A percentile compares a stretch with the other conserved stretches of the same genome.
Evolutionary conservation across 2,797 vertebrate species (phyloP).

Genomic region (Thaleichthys pacificus): DNA sequence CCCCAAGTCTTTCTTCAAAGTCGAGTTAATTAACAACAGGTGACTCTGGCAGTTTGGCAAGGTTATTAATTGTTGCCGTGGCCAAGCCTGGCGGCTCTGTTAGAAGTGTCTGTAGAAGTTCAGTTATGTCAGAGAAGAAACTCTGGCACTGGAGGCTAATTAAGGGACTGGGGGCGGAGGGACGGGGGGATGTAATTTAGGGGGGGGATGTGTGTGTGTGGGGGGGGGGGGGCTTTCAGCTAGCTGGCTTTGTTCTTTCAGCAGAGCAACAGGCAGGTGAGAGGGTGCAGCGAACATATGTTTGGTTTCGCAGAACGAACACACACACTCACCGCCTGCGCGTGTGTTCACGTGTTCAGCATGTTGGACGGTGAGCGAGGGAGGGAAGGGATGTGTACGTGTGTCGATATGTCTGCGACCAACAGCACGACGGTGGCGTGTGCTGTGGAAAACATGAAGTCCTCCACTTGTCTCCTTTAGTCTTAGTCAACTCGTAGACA

Average conservation of each 20-base stretch:
- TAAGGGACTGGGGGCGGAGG: not conserved
- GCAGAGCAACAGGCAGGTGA: not conserved
- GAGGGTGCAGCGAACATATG: not conserved
- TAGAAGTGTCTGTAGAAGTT: not conserved
- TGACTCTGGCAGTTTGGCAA: slow-evolving; percentile 2
- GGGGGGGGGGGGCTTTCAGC: not conserved
- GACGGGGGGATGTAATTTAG: too few relatives aligned
- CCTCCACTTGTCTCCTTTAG: too few relatives aligned
- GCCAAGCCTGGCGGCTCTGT: not conserved
- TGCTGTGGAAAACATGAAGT: not conserved
- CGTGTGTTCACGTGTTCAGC: too few relatives aligned
- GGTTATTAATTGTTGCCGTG: not conserved
- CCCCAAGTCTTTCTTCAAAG: not conserved
- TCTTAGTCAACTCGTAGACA: too few relatives aligned
- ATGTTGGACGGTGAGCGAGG: not conserved
- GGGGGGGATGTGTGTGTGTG: too few relatives aligned
- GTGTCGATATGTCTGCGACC: not conserved
- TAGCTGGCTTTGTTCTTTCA: not conserved
- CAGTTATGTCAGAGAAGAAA: not conserved
- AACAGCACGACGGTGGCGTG: not conserved
- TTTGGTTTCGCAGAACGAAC: too few relatives aligned
- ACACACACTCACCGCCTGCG: too few relatives aligned
- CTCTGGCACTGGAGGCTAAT: not conserved
- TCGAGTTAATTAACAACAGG: slow-evolving; percentile 1
- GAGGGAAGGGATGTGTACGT: not conserved